Evolutionary conservation across 2,797 vertebrate genomes (phyloP).

Genomic region (Pseudomugil tenellus): DNA sequence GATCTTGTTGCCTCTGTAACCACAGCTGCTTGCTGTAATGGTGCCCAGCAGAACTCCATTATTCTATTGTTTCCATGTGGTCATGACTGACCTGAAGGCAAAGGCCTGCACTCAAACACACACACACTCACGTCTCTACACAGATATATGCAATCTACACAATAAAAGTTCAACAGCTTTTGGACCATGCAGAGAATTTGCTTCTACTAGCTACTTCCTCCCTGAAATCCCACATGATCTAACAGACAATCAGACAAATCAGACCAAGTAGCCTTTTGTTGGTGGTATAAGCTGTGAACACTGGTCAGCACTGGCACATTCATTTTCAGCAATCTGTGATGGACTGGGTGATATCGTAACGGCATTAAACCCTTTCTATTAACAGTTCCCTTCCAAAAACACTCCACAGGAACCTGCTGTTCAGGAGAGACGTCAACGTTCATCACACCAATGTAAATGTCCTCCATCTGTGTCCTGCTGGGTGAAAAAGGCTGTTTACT

Average conservation of each 20-base stretch:
- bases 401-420: neutral
- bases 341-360: neutral
- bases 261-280: neutral
- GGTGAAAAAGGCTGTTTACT: neutral
- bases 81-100: slow-evolving; percentile 26
- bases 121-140: too few relatives aligned
- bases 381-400: neutral
- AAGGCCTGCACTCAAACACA: neutral
- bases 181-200: neutral
- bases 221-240: neutral
- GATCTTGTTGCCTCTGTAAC: slow-evolving; percentile 42
- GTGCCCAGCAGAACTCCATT: slow-evolving; percentile 41
- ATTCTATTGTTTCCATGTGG: slow-evolving; percentile 45
- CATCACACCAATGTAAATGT: neutral
- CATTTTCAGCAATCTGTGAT: neutral
- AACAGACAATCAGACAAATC: slow-evolving; percentile 3
- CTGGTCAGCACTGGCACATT: neutral
- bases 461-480: neutral
- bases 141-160: neutral
- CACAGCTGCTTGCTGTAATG: slow-evolving; percentile 42
- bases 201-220: neutral
- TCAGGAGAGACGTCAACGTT: neutral
- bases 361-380: neutral
- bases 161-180: neutral
- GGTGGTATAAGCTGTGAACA: neutral